Base-by-base conservation (phyloP, 1,140 invertebrate species). In the Pseudobourletiella spinata region DNA sequence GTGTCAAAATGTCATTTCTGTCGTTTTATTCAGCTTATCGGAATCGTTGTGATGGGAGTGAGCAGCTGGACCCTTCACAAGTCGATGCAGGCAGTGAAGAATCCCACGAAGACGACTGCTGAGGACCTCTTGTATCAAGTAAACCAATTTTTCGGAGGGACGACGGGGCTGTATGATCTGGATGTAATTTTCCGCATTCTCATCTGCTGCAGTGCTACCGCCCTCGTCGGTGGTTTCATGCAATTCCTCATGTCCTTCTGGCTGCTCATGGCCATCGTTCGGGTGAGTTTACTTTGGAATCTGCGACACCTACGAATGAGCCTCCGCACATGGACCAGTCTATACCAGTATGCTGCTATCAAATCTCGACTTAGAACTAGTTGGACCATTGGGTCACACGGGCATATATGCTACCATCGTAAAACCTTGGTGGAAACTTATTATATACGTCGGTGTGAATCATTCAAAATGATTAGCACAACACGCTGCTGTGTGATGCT, bases 111-210 rank as follows among this genome's bases (percentile, higher is more conserved):
- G 43, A 56, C 43, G n/a, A 65, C 56, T 20, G 64, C 60, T 8
- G 59, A 44, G 8, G 51, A 44, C 8, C 28, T 62, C 11, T 44
- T 66, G 14, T 48, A 20, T 18, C 64, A 66, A 57, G 58, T 67
- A 2, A 65, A 65, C 26, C 57, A 57, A 15, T 69, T 69, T 46
- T 65, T 69, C 32, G 64, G 67, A 15, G 59, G 59, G 25, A 64
- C 58, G 14, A 64, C 66, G 15, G 60, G 63, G 15, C 28, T 69
- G 11, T 69, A 69, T 29, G 67, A 69, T 56, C 29, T 69, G 22
- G 67, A 69, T 44, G 58, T 65, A 6, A 61, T 69, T 30, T 69
- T 58, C 58, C 29, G 67, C 55, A 69, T 69, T 46, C 44, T 69
- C 3, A 65, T 57, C 2, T 25, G 59, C 15, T 63, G 61, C 42